Conservation (phyloP, 2,888 invertebrate genomes). For the Helleia helle region DNA sequence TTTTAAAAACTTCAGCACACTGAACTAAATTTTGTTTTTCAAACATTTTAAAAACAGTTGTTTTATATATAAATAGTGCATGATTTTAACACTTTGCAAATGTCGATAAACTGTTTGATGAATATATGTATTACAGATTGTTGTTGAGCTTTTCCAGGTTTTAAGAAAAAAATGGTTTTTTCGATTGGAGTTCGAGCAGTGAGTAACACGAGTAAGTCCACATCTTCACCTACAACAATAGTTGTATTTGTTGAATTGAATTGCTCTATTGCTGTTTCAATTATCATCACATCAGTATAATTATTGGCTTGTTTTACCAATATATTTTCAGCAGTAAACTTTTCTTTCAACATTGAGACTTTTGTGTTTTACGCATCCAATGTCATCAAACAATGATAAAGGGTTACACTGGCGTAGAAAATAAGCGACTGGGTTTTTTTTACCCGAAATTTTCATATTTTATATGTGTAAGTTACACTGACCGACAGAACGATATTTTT, state of each 20-base stretch:
- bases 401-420: too few relatives aligned
- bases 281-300: slow-evolving; percentile 26
- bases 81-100: slow-evolving; percentile 15
- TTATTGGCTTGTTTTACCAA: slow-evolving; percentile 27
- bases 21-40: slow-evolving; percentile 10
- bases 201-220: slow-evolving; percentile 24
- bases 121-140: too few relatives aligned
- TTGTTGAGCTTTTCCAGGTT: slow-evolving; percentile 24
- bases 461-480: too few relatives aligned
- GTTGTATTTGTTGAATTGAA: slow-evolving; percentile 21
- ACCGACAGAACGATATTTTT: too few relatives aligned
- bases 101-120: too few relatives aligned
- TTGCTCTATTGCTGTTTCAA: slow-evolving; percentile 23
- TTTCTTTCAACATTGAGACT: slow-evolving; percentile 23
- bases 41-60: slow-evolving; percentile 13
- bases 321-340: slow-evolving; percentile 28
- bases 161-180: slow-evolving; percentile 25
- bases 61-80: slow-evolving; percentile 20
- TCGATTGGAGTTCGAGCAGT: slow-evolving; percentile 22
- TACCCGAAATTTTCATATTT: too few relatives aligned
- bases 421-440: too few relatives aligned
- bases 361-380: slow-evolving; percentile 25
- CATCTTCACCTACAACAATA: slow-evolving; percentile 22
- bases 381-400: slow-evolving; percentile 23
- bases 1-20: slow-evolving; percentile 10